Conservation (phyloP, 2,113 vertebrate species). For the Mugil cephalus region DNA sequence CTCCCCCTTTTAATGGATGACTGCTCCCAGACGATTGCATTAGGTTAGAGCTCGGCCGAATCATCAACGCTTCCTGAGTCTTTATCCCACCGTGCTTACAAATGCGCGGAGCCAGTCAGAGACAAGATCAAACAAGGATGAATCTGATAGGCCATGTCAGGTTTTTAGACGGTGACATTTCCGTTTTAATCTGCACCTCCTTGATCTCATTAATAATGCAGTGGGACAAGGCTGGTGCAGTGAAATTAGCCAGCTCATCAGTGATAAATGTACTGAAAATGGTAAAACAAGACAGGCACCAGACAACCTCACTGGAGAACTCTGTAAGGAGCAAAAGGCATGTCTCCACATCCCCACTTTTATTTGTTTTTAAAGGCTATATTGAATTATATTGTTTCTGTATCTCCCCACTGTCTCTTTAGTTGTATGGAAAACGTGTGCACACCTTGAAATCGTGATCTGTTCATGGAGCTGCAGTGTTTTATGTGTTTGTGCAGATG, state of each 20-base stretch:
- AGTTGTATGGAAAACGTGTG: not conserved
- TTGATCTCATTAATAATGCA: conserved; percentile 56
- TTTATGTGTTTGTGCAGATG: conserved; percentile 84
- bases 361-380: too few species aligned
- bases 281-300: not conserved
- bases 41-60: conserved; percentile 48
- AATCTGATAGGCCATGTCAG: conserved; percentile 12
- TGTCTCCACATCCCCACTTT: too few species aligned
- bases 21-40: conserved; percentile 60
- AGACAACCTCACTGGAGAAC: too few species aligned
- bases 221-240: conserved; percentile 5
- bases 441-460: conserved; percentile 4
- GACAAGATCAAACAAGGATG: conserved; percentile 32
- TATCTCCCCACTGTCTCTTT: not conserved
- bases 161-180: conserved; percentile 53
- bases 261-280: not conserved
- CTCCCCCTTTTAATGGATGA: conserved; percentile 58
- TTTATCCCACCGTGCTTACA: conserved; percentile 53
- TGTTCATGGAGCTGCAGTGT: conserved; percentile 13
- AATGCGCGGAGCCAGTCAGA: conserved; percentile 35
- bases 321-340: conserved; percentile 2
- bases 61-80: conserved; percentile 32
- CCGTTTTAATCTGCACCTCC: conserved; percentile 26
- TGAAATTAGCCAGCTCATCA: conserved; percentile 31
- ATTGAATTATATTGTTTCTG: not conserved